Base-by-base conservation (phyloP, 1,140 invertebrate species). In the Drosophila mauritiana region DNA sequence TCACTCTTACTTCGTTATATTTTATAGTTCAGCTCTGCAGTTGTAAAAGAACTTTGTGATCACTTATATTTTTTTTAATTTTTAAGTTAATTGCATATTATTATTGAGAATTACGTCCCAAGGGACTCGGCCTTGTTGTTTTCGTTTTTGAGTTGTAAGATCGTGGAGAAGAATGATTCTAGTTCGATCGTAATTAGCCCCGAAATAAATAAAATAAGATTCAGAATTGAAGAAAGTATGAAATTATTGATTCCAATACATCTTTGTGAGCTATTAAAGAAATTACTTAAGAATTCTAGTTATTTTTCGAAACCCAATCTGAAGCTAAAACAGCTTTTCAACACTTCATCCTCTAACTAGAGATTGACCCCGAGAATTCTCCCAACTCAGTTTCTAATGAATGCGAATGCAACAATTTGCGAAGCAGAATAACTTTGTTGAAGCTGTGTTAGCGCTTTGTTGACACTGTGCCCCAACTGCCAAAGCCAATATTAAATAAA, bases 381-480 rank as follows among this genome's bases (percentile, higher is more conserved):
- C 10, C 2, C 3, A 55, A 48, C 46, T 27, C 20, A 42, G 7
- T 36, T 15, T 40, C 37, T 52, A 27, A 43, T 51, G 11, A 37
- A 49, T 37, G 13, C 15, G 10, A 63, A 25, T 42, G 68, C 36
- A 53, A 73, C 55, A 49, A 39, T 74, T 73, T 36, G 34, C 39
- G 40, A 27, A 62, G 49, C 45, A 34, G 46, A 73, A 62, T 63
- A 56, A 74, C 74, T 74, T 51, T 74, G 69, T 64, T 64, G 34
- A 20, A 43, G 49, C 48, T 48, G 34, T 40, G 65, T 15, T 56
- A 17, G 55, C 27, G 54, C 53, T 68, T 68, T 76, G 74, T 77
- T 75, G 74, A 77, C 74, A 75, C 54, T 77, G 15, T 22, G 68
- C 43, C 52, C 70, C 68, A 70, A 76, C 73, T 76, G 73, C 46